These are phyloP conservation scores for Acanthosepion pharaonis DNA, from an alignment of 2,888 invertebrate genomes.

Conservation along the genomic window DNA sequence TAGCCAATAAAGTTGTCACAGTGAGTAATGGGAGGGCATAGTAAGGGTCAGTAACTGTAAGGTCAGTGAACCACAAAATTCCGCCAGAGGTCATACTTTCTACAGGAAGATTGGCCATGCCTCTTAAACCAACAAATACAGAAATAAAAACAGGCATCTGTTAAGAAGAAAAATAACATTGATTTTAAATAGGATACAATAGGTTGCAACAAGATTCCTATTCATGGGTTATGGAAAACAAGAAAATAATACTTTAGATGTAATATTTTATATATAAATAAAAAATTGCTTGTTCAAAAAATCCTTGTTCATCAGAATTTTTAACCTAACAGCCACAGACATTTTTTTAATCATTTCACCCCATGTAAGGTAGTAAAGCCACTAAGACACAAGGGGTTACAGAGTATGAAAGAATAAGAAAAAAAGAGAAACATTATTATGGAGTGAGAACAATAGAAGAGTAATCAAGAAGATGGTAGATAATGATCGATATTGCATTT, in stretches of 20 bases:
- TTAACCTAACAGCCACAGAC: too few species aligned
- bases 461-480: too few species aligned
- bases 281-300: too few species aligned
- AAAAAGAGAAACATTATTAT: too few species aligned
- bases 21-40: constrained; percentile 90
- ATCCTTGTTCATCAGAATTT: too few species aligned
- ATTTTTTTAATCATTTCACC: too few species aligned
- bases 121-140: constrained; percentile 89
- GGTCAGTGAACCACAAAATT: constrained; percentile 91
- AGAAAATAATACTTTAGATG: not conserved
- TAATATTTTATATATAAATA: not conserved
- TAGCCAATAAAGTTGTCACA: constrained; percentile 85
- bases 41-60: constrained; percentile 91
- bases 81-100: constrained; percentile 93
- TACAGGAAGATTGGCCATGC: constrained; percentile 92
- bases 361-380: too few species aligned
- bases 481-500: too few species aligned
- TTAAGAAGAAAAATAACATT: constrained; percentile 48
- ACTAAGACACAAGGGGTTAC: too few species aligned
- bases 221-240: not conserved
- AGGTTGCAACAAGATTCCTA: not conserved
- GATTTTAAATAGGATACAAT: not conserved
- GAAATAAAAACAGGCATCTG: constrained; percentile 90
- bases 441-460: too few species aligned
- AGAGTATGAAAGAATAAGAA: too few species aligned